Base-by-base conservation (phyloP, 2,888 invertebrate genomes). In the Protula sp. region DNA sequence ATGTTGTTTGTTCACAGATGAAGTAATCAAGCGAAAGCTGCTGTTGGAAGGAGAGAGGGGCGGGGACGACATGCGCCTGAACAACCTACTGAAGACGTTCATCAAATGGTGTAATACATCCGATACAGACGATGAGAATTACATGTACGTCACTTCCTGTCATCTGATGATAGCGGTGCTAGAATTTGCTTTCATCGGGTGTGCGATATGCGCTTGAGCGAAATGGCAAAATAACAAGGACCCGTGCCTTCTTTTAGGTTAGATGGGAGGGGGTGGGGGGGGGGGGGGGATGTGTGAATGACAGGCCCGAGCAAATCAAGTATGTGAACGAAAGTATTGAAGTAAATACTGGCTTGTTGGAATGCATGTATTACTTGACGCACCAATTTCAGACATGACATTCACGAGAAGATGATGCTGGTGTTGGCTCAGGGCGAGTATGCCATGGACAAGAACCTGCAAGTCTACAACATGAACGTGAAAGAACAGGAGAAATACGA, bases 41-140 rank as follows among this genome's bases (percentile, higher is more conserved):
- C 82, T 97, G 30, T 93, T 97, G 72, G 98, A 98, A 79, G 98
- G 97, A 22, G 97, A 98, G 84, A 97, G 97, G 4, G 93, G 92
- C 9, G 95, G 94, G 26, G 98, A 98, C 77, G 97, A 98, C 77
- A 86, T 94, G 60, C 84, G 94, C 60, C 84, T 97, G 26, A 92
- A 91, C 76, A 87, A 89, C 59, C 83, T 95, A 24, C 81, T 94
- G 9, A 93, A 92, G 83, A 88, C 89, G 3, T 83, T 82, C 64
- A 70, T 81, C 3, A 78, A 81, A 60, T 84, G 83, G 83, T 73
- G 72, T 54, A 67, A 69, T 59, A 69, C 72, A 28, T 65, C 70
- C 63, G 68, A 66, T n/a, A 54, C 61, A n/a, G 53, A 55, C 19
- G 79, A 80, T 63, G 81, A 81, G 57, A 76, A 71, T 77, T 79